Conservation (phyloP, 2,113 vertebrate species). For the Oncorhynchus mykiss region DNA sequence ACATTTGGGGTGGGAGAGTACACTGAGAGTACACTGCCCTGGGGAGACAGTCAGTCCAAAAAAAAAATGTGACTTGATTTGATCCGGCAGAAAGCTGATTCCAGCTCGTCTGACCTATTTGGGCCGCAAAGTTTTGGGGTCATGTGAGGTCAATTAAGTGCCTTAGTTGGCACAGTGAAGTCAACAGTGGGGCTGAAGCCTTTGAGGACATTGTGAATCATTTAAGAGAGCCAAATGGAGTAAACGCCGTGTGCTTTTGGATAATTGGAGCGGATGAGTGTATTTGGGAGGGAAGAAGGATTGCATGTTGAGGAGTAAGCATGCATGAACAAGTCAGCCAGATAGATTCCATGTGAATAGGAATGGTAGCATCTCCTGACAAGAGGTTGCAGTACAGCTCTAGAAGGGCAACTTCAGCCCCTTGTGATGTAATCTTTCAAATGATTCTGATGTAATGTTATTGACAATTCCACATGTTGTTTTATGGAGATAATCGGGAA, state of each 20-base stretch:
- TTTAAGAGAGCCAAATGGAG: slow-evolving; percentile 51
- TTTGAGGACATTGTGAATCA: slow-evolving; percentile 52
- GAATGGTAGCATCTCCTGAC: slow-evolving; percentile 52
- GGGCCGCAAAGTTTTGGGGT: slow-evolving; percentile 42
- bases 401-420: slow-evolving; percentile 25
- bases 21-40: background rate
- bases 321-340: slow-evolving; percentile 42
- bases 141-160: background rate
- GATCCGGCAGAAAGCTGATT: slow-evolving; percentile 16
- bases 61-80: background rate
- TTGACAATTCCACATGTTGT: slow-evolving; percentile 18
- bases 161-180: slow-evolving; percentile 36
- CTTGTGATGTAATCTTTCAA: too few relatives aligned
- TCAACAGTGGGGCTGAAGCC: slow-evolving; percentile 41
- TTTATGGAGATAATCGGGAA: slow-evolving; percentile 26
- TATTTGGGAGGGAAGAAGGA: slow-evolving; percentile 30
- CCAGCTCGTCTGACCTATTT: slow-evolving; percentile 52
- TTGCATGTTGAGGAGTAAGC: slow-evolving; percentile 35
- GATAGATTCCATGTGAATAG: slow-evolving; percentile 12
- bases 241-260: slow-evolving; percentile 36
- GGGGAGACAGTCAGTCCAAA: background rate
- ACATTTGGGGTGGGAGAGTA: background rate
- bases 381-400: slow-evolving; percentile 26
- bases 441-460: slow-evolving; percentile 32
- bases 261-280: slow-evolving; percentile 19